Percentiles rank a stretch among this genome's conserved stretches.
These are phyloP conservation scores for Cosmia trapezina DNA, from an alignment of 2,888 invertebrate genomes.

Conservation along the genomic window DNA sequence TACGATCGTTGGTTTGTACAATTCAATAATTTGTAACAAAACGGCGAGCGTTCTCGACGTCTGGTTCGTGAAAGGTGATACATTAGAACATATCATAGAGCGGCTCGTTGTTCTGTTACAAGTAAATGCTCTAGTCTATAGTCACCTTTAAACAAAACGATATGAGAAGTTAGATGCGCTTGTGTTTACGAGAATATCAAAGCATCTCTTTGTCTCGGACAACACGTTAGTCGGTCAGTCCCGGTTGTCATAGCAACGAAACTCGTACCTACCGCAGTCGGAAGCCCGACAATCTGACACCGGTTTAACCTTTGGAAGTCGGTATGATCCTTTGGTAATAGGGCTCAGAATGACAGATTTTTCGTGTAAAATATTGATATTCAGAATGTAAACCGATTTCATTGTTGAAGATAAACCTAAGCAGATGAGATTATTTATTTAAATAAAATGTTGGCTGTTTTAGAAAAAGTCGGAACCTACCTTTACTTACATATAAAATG, in stretches of 20 bases:
- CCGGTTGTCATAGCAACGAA: conserved; percentile 27
- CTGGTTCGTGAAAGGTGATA: too few species aligned
- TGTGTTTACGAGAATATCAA: not conserved
- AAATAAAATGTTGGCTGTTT: not conserved
- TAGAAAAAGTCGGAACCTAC: not conserved
- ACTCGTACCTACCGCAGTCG: not conserved
- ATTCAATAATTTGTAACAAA: too few species aligned
- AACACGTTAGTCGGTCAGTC: conserved; percentile 1
- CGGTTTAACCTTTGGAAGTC: conserved; percentile 24
- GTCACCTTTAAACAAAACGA: not conserved
- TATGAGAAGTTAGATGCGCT: not conserved
- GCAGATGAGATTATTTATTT: not conserved
- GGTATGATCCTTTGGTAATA: conserved; percentile 21
- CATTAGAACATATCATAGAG: too few species aligned
- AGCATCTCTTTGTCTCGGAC: not conserved
- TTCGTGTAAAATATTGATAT: conserved; percentile 8
- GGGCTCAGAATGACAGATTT: conserved; percentile 15
- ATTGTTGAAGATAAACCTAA: not conserved
- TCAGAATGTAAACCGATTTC: conserved; percentile 12
- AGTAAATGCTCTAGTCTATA: too few species aligned
- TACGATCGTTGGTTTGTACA: too few species aligned
- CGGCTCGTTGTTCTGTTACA: too few species aligned
- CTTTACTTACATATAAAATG: too few species aligned
- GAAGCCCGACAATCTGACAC: conserved; percentile 28
- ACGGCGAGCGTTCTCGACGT: too few species aligned